These are phyloP conservation scores for Microcaecilia unicolor DNA, from an alignment of 2,797 vertebrate species.

Conservation along the genomic window DNA sequence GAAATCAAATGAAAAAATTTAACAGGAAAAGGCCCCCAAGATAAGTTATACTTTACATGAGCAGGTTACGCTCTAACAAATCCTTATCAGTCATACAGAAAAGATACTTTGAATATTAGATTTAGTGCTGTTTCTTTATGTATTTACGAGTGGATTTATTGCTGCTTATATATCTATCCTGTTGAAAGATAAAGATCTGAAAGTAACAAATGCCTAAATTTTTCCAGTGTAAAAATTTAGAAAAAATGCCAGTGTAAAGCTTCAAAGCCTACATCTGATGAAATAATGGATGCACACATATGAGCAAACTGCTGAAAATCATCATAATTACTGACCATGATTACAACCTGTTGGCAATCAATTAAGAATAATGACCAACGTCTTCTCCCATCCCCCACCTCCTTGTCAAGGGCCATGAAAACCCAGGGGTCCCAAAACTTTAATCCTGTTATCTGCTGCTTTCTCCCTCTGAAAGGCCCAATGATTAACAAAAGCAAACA, in stretches of 20 bases:
- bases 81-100: not conserved
- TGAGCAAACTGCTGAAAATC: slow-evolving; percentile 33
- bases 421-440: slow-evolving; percentile 42
- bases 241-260: not conserved
- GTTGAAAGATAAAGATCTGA: slow-evolving; percentile 8
- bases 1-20: not conserved
- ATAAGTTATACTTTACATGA: not conserved
- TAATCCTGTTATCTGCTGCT: slow-evolving; percentile 79
- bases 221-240: slow-evolving; percentile 6
- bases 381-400: slow-evolving; percentile 34
- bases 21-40: not conserved
- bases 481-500: slow-evolving; percentile 71
- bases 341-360: slow-evolving; percentile 60
- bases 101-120: slow-evolving; percentile 2
- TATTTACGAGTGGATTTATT: slow-evolving; percentile 10
- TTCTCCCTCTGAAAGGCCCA: slow-evolving; percentile 46
- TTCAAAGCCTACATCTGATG: slow-evolving; percentile 23
- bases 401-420: slow-evolving; percentile 39
- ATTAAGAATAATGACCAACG: slow-evolving; percentile 62
- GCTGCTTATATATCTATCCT: slow-evolving; percentile 1
- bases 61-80: slow-evolving; percentile 2
- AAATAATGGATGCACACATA: slow-evolving; percentile 44
- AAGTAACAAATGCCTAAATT: slow-evolving; percentile 8
- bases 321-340: slow-evolving; percentile 58
- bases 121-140: slow-evolving; percentile 1